Percentiles rank a stretch among this genome's conserved stretches.
These are phyloP conservation scores for Neodiprion virginianus DNA, from an alignment of 1,140 invertebrate genomes.

Conservation along the genomic window DNA sequence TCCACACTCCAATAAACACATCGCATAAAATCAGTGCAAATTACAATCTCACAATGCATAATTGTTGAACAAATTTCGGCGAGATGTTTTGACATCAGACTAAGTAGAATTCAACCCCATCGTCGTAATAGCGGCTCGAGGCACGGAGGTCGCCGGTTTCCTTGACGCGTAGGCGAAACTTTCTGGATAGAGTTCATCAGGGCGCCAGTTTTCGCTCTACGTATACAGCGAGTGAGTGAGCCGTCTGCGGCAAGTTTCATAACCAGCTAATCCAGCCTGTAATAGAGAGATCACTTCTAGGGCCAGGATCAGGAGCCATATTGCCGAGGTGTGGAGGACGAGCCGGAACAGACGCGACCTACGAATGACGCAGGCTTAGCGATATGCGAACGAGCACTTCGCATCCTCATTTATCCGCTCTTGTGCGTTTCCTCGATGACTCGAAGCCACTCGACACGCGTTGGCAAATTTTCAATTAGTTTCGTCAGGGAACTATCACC, in stretches of 20 bases:
- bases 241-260: constrained; percentile 44
- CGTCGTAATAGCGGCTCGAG: no score
- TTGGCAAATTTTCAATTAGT: neutral
- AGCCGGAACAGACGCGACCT: no score
- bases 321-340: neutral
- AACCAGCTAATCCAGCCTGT: constrained; percentile 55
- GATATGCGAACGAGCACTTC: neutral
- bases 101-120: no score
- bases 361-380: neutral
- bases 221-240: constrained; percentile 30
- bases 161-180: constrained; percentile 31
- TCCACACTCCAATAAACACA: no score
- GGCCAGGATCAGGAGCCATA: neutral
- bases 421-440: neutral
- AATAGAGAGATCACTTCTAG: constrained; percentile 51
- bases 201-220: constrained; percentile 30
- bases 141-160: constrained; percentile 22
- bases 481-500: neutral
- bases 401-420: neutral
- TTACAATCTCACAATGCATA: no score
- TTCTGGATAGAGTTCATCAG: constrained; percentile 47
- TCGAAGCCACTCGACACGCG: neutral
- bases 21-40: no score
- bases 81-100: no score
- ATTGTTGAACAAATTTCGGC: no score